These are phyloP conservation scores for Melitaea athalia DNA, from an alignment of 2,888 invertebrate species.

Conservation along the genomic window DNA sequence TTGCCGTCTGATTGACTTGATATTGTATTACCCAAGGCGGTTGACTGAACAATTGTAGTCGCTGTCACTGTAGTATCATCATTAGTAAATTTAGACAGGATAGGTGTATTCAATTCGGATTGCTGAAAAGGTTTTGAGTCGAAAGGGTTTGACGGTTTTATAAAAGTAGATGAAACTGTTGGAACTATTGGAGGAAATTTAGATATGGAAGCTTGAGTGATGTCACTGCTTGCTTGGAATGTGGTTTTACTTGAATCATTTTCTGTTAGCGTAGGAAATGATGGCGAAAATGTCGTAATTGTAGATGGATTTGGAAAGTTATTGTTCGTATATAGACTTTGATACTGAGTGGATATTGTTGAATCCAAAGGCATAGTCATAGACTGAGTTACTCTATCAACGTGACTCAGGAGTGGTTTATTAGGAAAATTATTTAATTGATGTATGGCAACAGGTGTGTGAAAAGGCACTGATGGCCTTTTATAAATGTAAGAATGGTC, in stretches of 20 bases:
- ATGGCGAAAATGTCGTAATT: conserved; percentile 30
- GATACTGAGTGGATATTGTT: conserved; percentile 22
- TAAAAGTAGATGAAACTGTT: conserved; percentile 38
- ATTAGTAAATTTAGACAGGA: conserved; percentile 4
- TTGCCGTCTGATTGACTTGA: background rate
- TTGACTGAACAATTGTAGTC: background rate
- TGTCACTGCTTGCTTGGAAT: conserved; percentile 45
- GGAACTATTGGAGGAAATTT: conserved; percentile 53
- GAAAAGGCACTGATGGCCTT: conserved; percentile 58
- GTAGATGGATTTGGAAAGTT: conserved; percentile 37
- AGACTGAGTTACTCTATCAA: conserved; percentile 45
- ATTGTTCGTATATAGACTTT: conserved; percentile 19
- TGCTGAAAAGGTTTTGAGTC: conserved; percentile 9
- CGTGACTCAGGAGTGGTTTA: conserved; percentile 48
- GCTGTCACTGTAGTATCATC: conserved; percentile 3
- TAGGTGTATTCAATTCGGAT: conserved; percentile 13
- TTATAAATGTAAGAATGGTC: conserved; percentile 64
- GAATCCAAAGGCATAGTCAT: conserved; percentile 30
- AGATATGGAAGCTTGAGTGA: conserved; percentile 62
- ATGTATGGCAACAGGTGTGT: conserved; percentile 39
- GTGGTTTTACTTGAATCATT: conserved; percentile 20
- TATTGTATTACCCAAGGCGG: background rate
- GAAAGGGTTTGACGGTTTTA: conserved; percentile 13
- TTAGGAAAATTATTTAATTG: conserved; percentile 49
- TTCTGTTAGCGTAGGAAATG: conserved; percentile 37